Evolutionary conservation across 2,113 vertebrate genomes (phyloP).

Genomic region (Amphilophus citrinellus): DNA sequence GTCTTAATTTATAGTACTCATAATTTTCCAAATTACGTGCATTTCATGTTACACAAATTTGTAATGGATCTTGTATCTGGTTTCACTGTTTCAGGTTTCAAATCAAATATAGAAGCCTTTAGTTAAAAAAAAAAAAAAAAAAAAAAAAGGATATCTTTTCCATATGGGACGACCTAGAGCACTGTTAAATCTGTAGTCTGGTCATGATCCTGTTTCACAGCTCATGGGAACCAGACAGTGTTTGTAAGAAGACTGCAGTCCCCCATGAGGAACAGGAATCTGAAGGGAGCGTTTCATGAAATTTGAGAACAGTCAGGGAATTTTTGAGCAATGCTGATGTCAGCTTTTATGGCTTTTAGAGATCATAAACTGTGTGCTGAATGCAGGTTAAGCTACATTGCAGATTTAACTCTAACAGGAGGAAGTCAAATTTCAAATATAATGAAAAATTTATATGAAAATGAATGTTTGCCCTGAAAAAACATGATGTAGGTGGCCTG

Average conservation of each 20-base stretch:
- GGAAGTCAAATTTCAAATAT: slow-evolving; percentile 16
- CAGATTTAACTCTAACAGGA: not conserved
- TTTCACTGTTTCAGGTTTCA: not conserved
- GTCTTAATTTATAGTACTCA: not conserved
- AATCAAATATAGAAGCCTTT: not conserved
- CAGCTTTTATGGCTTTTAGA: slow-evolving; percentile 45
- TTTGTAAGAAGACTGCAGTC: slow-evolving; percentile 21
- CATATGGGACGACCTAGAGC: slow-evolving; percentile 13
- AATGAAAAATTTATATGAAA: slow-evolving; percentile 15
- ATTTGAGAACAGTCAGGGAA: slow-evolving; percentile 55
- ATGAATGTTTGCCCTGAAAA: not conserved
- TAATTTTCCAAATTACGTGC: not conserved
- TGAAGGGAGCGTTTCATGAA: slow-evolving; percentile 40
- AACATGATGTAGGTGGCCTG: slow-evolving; percentile 3
- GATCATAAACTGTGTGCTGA: slow-evolving; percentile 37
- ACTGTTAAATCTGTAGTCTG: slow-evolving; percentile 18
- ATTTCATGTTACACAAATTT: not conserved
- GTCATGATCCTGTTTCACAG: slow-evolving; percentile 55
- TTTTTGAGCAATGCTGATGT: slow-evolving; percentile 64
- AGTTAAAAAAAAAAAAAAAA: not conserved
- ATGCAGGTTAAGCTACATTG: slow-evolving; percentile 12
- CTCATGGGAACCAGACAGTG: slow-evolving; percentile 62
- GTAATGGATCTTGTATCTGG: not conserved
- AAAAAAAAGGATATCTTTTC: not conserved
- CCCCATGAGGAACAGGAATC: slow-evolving; percentile 30